Evolutionary conservation across 2,113 vertebrate species (phyloP), one percentile per base, ranked within the genome.

Genomic region (Nannobrachium achirus): DNA sequence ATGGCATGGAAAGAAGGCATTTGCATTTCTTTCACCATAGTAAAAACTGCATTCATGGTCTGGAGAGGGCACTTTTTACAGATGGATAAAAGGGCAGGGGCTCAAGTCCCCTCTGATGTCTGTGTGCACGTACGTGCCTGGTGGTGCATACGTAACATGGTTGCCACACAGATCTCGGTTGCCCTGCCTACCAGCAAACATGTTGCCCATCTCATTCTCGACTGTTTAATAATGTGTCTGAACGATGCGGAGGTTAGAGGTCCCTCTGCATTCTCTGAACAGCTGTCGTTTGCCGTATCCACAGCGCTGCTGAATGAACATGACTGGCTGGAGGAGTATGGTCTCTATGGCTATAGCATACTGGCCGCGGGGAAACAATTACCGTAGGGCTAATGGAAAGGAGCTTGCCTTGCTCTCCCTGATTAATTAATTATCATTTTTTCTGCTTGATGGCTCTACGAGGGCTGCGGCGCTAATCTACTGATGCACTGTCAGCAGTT

Each of bases 361-460:
- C 69, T 75, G 75, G 64, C 87, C 33, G 41, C 67, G 45, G 73
- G 75, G 83, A 83, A 76, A 65, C 82, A 82, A 86, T 87, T 84
- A 89, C 83, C 87, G 81, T 81, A 83, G 85, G 87, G 75, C 88
- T 89, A 87, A 88, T 88, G 84, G 85, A 86, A 77, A 75, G 2
- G 70, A 78, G 82, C 76, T 81, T 86, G 77, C 75, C 76, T 83
- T 80, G 69, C 76, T 81, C 84, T 84, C 78, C 79, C 87, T 90
- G 86, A 91, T 92, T 89, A 90, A 91, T 91, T 91, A 89, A 90
- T 91, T 89, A 89, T 89, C 82, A 87, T 92, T 90, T 33, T n/a
- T 92, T 91, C 85, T 86, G 86, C 88, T 89, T 86, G 86, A 90
- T 87, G 86, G 85, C 85, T 86, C 90, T 89, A 86, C 64, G 70